Evolutionary conservation across 2,797 vertebrate species (phyloP), one percentile per base, ranked within the genome.

Genomic region (Pristis pectinata): DNA sequence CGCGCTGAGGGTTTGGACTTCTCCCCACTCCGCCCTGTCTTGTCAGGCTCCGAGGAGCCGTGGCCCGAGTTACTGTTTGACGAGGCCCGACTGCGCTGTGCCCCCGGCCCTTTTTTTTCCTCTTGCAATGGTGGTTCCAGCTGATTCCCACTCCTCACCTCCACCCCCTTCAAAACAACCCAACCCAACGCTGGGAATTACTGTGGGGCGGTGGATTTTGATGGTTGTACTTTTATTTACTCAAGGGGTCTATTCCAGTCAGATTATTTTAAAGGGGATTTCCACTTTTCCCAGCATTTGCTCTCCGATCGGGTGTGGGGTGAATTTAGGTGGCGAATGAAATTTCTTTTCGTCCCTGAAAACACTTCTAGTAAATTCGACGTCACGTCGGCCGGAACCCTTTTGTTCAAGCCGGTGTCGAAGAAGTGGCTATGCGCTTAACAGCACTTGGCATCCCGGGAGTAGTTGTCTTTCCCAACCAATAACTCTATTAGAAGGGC

Each of bases 361-460:
- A 92, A 70, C 89, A 70, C 27, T 70, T 70, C 44, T 72, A 44
- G 41, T 93, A 72, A 11, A 10, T 74, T 37, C 37, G 92, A 93
- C 92, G 92, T 93, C 92, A 93, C 22, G 37, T 27, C 22, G 67
- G 92, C 41, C 92, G 49, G 67, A 76, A 94, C 67, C 70, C 92
- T 94, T 94, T 94, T 94, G 92, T 94, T 94, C 92, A 34, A 34
- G 17, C 41, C 41, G 92, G 70, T 93, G 37, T 93, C 11, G 67
- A 41, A 70, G 61, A 30, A 22, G 92, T 53, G 92, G 2, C 22
- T 53, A 11, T 67, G 53, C 83, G 83, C 13, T 59, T 27, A 49
- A 37, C 34, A 37, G 19, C 59, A n/a, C 87, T 37, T n/a, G 22
- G 87, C 87, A 91, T 64, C 70, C 91, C 91, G 64, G 64, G 91